Evolutionary conservation across 37 sponge, comb jelly and placozoan genomes (phyloP).

Genomic region (Dysidea cf. avara): DNA sequence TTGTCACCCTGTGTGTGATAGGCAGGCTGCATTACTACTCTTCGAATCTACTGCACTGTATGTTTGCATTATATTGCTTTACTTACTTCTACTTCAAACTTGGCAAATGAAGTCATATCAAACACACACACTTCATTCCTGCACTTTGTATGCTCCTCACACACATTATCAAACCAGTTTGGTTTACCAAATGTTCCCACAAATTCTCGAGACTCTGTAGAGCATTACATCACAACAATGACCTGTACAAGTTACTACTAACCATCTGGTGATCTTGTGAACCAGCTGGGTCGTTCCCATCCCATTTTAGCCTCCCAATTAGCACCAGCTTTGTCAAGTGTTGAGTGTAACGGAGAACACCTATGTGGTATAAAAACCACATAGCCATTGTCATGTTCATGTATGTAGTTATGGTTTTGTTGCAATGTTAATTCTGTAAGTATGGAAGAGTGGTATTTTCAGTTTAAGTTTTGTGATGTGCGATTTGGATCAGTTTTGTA

Average conservation of each 20-base stretch:
- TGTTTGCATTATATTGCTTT: too few relatives aligned
- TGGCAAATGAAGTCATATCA: constrained; percentile 77
- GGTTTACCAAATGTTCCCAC: constrained; percentile 60
- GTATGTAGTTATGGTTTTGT: too few relatives aligned
- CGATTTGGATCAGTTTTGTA: too few relatives aligned
- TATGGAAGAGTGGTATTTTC: too few relatives aligned
- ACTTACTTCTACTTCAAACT: constrained; percentile 67
- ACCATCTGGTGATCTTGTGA: constrained; percentile 19
- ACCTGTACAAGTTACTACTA: too few relatives aligned
- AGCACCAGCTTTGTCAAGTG: constrained; percentile 43
- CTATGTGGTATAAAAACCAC: too few relatives aligned
- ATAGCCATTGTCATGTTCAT: too few relatives aligned
- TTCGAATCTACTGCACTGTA: background rate
- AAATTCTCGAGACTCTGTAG: constrained; percentile 21
- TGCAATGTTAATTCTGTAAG: too few relatives aligned
- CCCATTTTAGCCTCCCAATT: constrained; percentile 48
- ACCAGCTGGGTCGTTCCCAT: constrained; percentile 88
- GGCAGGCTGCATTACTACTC: background rate
- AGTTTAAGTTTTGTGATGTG: too few relatives aligned
- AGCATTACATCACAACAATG: too few relatives aligned
- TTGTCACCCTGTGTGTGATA: constrained; percentile 51
- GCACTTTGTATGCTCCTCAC: constrained; percentile 61
- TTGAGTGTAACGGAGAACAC: constrained; percentile 33
- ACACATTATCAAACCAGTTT: constrained; percentile 57
- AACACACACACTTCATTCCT: constrained; percentile 63